Percentiles rank a stretch among this genome's conserved stretches.
Evolutionary conservation across 2,113 vertebrate species (phyloP).

Genomic region (Deroptyus accipitrinus): DNA sequence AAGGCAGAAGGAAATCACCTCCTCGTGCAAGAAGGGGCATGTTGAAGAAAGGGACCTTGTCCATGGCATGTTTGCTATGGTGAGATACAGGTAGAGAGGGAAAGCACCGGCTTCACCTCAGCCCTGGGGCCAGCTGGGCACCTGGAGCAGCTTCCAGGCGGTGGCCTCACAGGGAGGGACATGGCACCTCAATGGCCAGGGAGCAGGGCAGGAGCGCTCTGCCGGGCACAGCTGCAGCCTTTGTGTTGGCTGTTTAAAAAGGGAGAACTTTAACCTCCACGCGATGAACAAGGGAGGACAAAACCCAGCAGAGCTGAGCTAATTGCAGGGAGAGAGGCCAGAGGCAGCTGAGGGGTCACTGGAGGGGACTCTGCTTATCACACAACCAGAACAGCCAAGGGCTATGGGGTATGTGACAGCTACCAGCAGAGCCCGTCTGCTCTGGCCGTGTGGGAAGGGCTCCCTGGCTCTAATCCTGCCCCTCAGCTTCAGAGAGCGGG

Average conservation of each 20-base stretch:
- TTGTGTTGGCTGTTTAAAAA: background rate
- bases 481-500: background rate
- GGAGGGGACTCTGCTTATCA: background rate
- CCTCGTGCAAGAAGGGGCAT: background rate
- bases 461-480: background rate
- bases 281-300: background rate
- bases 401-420: background rate
- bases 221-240: background rate
- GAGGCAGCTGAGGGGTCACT: background rate
- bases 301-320: background rate
- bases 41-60: background rate
- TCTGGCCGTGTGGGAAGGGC: background rate
- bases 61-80: background rate
- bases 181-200: background rate
- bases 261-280: background rate
- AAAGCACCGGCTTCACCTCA: background rate
- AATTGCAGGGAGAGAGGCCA: background rate
- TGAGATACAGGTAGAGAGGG: conserved; percentile 41
- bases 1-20: background rate
- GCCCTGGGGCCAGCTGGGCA: background rate
- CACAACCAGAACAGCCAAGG: background rate
- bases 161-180: background rate
- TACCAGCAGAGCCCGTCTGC: background rate
- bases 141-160: fast-evolving
- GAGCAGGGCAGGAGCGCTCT: background rate